Evolutionary conservation across 2,113 vertebrate species (phyloP).

Genomic region (Ochotona curzoniae): DNA sequence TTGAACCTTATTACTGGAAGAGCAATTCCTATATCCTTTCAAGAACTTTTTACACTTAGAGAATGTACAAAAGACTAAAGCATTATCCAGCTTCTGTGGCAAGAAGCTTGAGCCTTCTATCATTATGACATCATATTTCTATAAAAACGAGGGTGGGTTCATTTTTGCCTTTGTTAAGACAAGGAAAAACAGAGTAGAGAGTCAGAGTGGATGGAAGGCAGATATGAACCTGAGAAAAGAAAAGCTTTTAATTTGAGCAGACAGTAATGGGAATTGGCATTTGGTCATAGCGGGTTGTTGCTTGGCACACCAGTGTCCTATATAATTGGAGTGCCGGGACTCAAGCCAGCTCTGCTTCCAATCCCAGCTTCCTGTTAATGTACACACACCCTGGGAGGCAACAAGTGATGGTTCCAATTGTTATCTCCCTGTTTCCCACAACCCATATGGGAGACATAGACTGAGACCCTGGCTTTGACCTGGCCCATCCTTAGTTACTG

Average conservation of each 20-base stretch:
- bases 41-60: neutral
- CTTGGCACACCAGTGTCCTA: too few species aligned
- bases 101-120: neutral
- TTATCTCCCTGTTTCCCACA: too few species aligned
- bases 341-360: too few species aligned
- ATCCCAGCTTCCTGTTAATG: too few species aligned
- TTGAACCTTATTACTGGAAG: neutral
- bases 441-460: too few species aligned
- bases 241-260: conserved; percentile 9
- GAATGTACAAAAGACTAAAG: neutral
- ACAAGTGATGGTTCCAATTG: too few species aligned
- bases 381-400: too few species aligned
- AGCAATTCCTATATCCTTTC: neutral
- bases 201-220: neutral
- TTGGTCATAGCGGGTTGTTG: too few species aligned
- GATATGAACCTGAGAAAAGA: neutral
- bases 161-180: neutral
- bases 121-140: neutral
- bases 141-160: neutral
- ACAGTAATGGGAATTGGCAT: too few species aligned
- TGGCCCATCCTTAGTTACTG: too few species aligned
- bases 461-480: too few species aligned
- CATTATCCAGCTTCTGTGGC: neutral
- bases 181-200: neutral
- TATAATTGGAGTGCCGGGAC: too few species aligned